These are phyloP conservation scores for Tamandua tetradactyla DNA, from an alignment of 2,797 vertebrate genomes.

Conservation along the genomic window DNA sequence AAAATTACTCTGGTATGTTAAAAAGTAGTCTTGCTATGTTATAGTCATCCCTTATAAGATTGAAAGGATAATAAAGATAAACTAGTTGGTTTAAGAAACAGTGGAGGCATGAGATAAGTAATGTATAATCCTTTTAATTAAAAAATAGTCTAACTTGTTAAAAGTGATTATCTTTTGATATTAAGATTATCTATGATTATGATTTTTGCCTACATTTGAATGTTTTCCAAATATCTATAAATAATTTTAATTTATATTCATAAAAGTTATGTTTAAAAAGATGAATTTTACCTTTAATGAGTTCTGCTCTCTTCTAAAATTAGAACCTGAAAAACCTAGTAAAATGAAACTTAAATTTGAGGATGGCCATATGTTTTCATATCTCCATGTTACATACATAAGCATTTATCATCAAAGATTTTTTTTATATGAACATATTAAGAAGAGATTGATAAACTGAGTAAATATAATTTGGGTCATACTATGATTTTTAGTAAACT, in stretches of 20 bases:
- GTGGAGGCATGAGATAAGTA: background rate
- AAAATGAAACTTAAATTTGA: constrained; percentile 50
- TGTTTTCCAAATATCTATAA: constrained; percentile 31
- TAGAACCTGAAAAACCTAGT: constrained; percentile 23
- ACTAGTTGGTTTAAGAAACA: constrained; percentile 23
- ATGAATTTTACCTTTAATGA: constrained; percentile 4
- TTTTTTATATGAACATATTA: background rate
- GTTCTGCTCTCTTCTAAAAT: constrained; percentile 23
- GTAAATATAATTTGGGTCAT: background rate
- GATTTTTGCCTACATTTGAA: background rate
- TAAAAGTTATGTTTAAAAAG: constrained; percentile 34
- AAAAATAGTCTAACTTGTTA: constrained; percentile 33
- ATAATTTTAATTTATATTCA: constrained; percentile 39
- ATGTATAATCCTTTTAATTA: constrained; percentile 3
- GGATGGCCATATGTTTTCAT: background rate
- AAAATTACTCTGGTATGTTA: constrained; percentile 24
- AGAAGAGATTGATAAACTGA: background rate
- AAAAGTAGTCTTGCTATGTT: constrained; percentile 36
- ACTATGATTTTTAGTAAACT: background rate
- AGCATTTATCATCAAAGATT: background rate
- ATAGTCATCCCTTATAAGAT: background rate
- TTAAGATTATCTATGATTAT: background rate
- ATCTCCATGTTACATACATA: background rate
- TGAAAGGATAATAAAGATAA: constrained; percentile 23
- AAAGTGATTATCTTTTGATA: background rate